Percentiles rank a stretch among this genome's conserved stretches.
phyloP scores from a whole-genome alignment of 2,797 vertebrate genomes.

The Gymnocypris eckloni region DNA sequence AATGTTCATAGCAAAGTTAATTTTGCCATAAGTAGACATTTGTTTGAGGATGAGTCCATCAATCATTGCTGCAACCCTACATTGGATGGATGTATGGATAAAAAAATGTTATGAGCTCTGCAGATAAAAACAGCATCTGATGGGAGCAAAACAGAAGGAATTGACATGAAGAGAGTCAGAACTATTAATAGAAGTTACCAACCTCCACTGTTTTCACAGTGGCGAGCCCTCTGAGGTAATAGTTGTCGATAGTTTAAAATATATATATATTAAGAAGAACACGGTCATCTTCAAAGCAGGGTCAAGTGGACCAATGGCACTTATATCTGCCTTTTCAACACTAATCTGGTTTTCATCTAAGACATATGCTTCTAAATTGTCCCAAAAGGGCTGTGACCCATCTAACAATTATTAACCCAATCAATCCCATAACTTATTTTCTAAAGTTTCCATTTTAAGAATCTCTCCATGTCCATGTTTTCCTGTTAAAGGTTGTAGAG shows the following conservation, averaged over 20 bases:
- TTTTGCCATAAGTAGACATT: background rate
- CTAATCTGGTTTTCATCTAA: background rate
- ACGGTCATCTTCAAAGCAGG: background rate
- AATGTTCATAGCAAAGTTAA: background rate
- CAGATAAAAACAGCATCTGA: background rate
- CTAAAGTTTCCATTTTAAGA: background rate
- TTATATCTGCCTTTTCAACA: background rate
- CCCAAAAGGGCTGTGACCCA: background rate
- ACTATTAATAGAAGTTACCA: background rate
- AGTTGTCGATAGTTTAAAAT: background rate
- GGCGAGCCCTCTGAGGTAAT: background rate
- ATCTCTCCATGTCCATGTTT: background rate
- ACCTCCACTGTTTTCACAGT: background rate
- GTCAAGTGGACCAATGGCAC: background rate
- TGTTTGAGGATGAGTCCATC: background rate
- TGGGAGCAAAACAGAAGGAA: background rate
- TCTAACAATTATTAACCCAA: slow-evolving; percentile 2
- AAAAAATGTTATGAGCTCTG: background rate
- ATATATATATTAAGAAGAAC: background rate
- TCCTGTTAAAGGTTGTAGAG: background rate
- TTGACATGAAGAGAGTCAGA: background rate
- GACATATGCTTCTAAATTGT: background rate
- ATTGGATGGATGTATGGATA: background rate
- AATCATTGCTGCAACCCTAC: background rate
- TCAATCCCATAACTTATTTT: background rate